Evolutionary conservation across 2,888 invertebrate genomes (phyloP).

Genomic region (Glaucopsyche alexis): DNA sequence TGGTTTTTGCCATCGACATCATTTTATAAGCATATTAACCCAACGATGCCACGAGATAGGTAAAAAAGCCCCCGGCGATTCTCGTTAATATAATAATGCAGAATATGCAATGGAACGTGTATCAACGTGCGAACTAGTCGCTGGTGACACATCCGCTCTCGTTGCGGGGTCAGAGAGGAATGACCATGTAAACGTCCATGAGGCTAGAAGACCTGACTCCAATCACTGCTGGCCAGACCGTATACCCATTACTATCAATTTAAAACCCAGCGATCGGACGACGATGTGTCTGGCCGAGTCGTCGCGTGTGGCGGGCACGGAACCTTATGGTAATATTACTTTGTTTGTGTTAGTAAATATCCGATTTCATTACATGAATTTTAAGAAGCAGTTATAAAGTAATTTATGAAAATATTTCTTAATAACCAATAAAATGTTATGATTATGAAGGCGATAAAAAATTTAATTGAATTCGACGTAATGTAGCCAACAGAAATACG

Average conservation of each 20-base stretch:
- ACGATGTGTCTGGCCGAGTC: conserved; percentile 63
- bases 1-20: conserved; percentile 75
- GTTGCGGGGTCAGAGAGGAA: conserved; percentile 73
- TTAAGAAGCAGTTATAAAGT: conserved; percentile 11
- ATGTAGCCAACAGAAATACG: neutral
- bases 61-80: conserved; percentile 59
- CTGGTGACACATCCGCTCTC: conserved; percentile 48
- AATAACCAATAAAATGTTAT: conserved; percentile 26
- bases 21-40: conserved; percentile 78
- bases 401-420: conserved; percentile 27
- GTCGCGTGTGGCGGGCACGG: conserved; percentile 65
- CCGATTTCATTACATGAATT: conserved; percentile 29
- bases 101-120: conserved; percentile 43
- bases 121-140: conserved; percentile 37
- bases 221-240: conserved; percentile 68
- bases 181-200: conserved; percentile 71
- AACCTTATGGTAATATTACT: conserved; percentile 54
- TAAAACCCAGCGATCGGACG: conserved; percentile 64
- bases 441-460: conserved; percentile 20
- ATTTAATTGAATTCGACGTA: conserved; percentile 28
- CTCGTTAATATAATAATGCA: conserved; percentile 64
- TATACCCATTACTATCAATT: conserved; percentile 76
- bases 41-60: conserved; percentile 71
- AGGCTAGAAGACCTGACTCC: conserved; percentile 64
- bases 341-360: conserved; percentile 35